Conservation (phyloP, 2,888 invertebrate genomes). For the Hedya salicella region DNA sequence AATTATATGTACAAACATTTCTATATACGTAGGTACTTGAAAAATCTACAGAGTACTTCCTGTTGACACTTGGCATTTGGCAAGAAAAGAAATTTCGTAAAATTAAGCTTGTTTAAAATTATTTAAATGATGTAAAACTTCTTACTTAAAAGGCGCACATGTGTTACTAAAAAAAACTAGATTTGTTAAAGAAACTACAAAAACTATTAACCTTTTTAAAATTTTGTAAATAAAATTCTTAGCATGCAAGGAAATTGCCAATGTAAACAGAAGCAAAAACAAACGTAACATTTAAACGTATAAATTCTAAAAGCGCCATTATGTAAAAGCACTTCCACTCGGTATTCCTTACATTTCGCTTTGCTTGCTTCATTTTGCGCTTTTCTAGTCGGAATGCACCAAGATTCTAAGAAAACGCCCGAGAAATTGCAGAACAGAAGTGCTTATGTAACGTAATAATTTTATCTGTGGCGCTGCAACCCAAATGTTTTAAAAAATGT, state of each 20-base stretch:
- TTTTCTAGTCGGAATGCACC: conserved; percentile 26
- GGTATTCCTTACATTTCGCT: conserved; percentile 38
- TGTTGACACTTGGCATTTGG: too few relatives aligned
- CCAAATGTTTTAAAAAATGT: background rate
- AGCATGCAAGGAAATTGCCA: background rate
- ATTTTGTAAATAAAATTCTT: too few relatives aligned
- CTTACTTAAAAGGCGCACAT: too few relatives aligned
- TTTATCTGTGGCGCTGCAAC: conserved; percentile 50
- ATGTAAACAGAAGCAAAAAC: conserved; percentile 24
- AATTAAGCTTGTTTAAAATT: too few relatives aligned
- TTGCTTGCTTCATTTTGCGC: conserved; percentile 30
- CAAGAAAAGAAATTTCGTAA: too few relatives aligned
- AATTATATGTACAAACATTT: too few relatives aligned
- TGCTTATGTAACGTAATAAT: conserved; percentile 51
- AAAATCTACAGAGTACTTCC: too few relatives aligned
- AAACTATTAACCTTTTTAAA: too few relatives aligned
- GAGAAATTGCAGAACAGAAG: conserved; percentile 19
- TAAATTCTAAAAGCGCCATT: conserved; percentile 39
- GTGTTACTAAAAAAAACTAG: too few relatives aligned
- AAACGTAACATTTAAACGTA: conserved; percentile 30
- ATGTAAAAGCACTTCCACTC: conserved; percentile 36
- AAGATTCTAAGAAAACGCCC: conserved; percentile 20
- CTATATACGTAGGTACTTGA: too few relatives aligned
- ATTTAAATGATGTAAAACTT: too few relatives aligned
- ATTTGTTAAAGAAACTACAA: too few relatives aligned